These are phyloP conservation scores for Lepilemur ruficaudatus DNA, from an alignment of 2,797 vertebrate species.

Conservation along the genomic window DNA sequence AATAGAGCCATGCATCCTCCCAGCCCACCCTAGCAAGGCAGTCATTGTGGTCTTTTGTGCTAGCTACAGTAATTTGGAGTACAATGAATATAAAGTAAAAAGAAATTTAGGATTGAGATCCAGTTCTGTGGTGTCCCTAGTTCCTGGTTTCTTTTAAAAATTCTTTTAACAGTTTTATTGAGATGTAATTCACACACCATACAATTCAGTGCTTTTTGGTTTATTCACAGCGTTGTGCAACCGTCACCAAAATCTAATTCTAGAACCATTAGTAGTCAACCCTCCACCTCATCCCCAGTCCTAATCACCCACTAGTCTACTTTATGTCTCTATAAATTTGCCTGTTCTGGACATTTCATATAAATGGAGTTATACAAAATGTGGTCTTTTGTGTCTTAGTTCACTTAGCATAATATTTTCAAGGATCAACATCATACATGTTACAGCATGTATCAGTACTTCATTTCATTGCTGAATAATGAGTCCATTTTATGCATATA, in stretches of 20 bases:
- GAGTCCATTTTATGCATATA: neutral
- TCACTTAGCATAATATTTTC: constrained; percentile 2
- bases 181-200: constrained; percentile 2
- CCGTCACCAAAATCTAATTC: constrained; percentile 41
- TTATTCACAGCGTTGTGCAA: neutral
- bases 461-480: constrained; percentile 9
- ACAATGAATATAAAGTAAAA: neutral
- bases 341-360: neutral
- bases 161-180: neutral
- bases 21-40: neutral
- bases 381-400: neutral
- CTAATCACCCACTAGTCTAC: neutral
- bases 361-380: neutral
- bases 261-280: neutral
- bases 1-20: constrained; percentile 8
- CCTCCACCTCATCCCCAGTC: neutral
- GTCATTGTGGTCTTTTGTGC: neutral
- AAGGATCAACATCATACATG: neutral
- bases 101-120: constrained; percentile 26
- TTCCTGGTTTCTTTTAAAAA: neutral
- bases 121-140: neutral
- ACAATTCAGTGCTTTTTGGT: neutral
- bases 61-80: constrained; percentile 4
- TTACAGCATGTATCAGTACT: neutral
- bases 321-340: neutral